Evolutionary conservation across 2,113 vertebrate genomes (phyloP), one percentile per base, ranked within the genome.

Genomic region (Rana temporaria): DNA sequence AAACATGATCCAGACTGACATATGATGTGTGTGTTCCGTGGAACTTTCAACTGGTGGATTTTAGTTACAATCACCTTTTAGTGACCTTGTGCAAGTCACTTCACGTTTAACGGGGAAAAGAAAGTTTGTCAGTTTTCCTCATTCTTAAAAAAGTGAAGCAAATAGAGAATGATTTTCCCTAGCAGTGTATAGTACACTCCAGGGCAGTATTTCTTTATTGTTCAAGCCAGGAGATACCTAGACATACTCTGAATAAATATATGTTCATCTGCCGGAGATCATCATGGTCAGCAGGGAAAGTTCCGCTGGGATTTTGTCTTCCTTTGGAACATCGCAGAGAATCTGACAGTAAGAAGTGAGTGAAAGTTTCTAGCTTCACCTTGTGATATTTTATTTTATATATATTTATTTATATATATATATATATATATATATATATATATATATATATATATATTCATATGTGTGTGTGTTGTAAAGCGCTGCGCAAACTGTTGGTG

Each of bases 281-380:
- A 56, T 73, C 60, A 65, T 67, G 80, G 70, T 82, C 70, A 65
- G 48, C 52, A 24, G 60, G 62, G 70, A 57, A 82, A 75, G 80
- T 74, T 82, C 80, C 70, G 34, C 80, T 67, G 70, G 70, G 26
- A 82, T 74, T 66, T 66, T 32, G 19, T 82, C 70, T 66, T 73
- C 52, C 52, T 59, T 57, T 48, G n/a, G 20, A 82, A 19, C 5
- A 65, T 20, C 59, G 15, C 26, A 57, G 4, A 52, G 57, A 73
- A 72, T 48, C 60, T 69, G 24, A 14, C 77, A 68, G 77, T 48
- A 12, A 48, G 77, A 79, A 79, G 18, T 22, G 63, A 80, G 56
- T 59, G 63, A 62, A 22, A 70, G 56, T 30, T 2, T 3, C 26
- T 30, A 30, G 26, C 26, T 30, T 30, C 26, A 30, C 26, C 26